Base-by-base conservation (phyloP, 1,140 invertebrate species). In the Ostrea edulis region DNA sequence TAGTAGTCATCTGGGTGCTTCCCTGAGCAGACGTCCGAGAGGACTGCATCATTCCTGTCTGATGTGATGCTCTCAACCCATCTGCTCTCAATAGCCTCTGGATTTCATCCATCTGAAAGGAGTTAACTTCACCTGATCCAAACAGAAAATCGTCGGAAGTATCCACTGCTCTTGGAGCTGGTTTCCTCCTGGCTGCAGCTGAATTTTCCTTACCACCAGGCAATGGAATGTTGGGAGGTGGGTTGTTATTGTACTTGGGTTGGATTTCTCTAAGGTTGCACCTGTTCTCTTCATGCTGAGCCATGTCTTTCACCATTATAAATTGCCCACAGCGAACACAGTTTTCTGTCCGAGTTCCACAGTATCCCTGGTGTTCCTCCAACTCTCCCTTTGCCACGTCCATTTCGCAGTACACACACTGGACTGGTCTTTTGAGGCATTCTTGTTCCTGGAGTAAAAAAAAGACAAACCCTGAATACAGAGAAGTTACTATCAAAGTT, bases 281-380 rank as follows among this genome's bases (percentile, higher is more conserved):
- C 93, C 96, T 96, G 89, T 95, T 95, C 89, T 96, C 96, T 58
- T 96, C 92, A 91, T 97, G 97, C 87, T 96, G 94, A 90, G 96
- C 95, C 55, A 95, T 95, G 93, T 97, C 96, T 92, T 96, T 96
- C 90, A 96, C 95, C 96, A 97, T 97, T 71, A 97, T 96, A 90
- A 96, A 96, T 93, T 96, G 96, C 25, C 95, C 95, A 94, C 97
- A 97, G 35, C 96, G 96, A 7, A 94, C 91, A 93, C 97, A 97
- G 86, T 94, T 95, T 92, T 97, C 96, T 8, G 97, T 97, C 83
- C 97, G 94, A 58, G 96, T 95, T 12, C 96, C 96, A 94, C 97
- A 97, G 93, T 97, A 97, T 55, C 96, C 95, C 90, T 96, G 95
- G 93, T 97, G 97, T 8, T 95, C 93, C 0, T 95, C 95, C 29